Conservation (phyloP, 2,888 invertebrate genomes). For the Epirrita christyi region DNA sequence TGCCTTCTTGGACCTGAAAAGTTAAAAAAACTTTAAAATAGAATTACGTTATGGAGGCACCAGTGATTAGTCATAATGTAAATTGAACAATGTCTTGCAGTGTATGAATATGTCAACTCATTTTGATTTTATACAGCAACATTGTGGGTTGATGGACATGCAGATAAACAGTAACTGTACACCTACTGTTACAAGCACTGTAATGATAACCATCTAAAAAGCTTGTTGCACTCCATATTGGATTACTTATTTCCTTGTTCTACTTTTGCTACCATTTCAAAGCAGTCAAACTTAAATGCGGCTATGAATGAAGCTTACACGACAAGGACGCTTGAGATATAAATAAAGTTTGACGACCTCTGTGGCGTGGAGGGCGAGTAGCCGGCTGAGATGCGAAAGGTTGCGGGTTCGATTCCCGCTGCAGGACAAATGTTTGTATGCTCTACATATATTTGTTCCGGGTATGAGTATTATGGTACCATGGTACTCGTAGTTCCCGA, state of each 20-base stretch:
- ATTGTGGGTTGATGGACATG: constrained; percentile 4
- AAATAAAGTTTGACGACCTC: too few species aligned
- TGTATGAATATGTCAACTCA: not conserved
- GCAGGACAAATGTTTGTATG: not conserved
- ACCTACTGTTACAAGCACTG: constrained; percentile 6
- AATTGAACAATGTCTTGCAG: not conserved
- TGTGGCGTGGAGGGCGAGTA: too few species aligned
- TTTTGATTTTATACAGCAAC: not conserved
- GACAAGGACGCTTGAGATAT: too few species aligned
- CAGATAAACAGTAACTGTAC: constrained; percentile 2
- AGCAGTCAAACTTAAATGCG: too few species aligned
- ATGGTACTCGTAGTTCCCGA: too few species aligned
- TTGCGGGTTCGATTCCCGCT: not conserved
- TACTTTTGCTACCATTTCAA: too few species aligned
- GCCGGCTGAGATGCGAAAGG: not conserved
- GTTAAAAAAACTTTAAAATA: not conserved
- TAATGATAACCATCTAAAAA: constrained; percentile 6
- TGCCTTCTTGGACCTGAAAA: constrained; percentile 92
- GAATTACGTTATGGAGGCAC: too few species aligned
- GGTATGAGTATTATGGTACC: too few species aligned
- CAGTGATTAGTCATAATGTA: too few species aligned
- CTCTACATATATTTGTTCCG: not conserved
- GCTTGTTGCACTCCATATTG: not conserved
- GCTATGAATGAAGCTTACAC: too few species aligned
- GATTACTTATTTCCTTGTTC: not conserved